A percentile compares a stretch with the other conserved stretches of the same genome.
Evolutionary conservation across 2,797 vertebrate species (phyloP).

Genomic region (Lepilemur septentrionalis): DNA sequence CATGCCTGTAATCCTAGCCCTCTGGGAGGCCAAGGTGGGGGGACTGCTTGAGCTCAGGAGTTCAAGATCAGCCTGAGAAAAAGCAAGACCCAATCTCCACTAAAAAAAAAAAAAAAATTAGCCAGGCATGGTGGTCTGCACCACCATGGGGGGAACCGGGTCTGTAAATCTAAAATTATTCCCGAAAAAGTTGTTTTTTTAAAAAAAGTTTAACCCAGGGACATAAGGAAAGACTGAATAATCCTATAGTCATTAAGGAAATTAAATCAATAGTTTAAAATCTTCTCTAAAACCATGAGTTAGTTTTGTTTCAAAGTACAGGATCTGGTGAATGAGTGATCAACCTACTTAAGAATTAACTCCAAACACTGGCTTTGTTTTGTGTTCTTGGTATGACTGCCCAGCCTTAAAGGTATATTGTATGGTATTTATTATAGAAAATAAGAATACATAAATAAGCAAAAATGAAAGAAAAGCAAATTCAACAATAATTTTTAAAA

Average conservation of each 20-base stretch:
- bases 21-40: no score
- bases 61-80: no score
- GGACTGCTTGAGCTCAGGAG: no score
- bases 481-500: neutral
- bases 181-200: neutral
- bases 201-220: neutral
- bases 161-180: neutral
- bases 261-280: neutral
- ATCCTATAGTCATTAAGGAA: neutral
- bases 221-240: neutral
- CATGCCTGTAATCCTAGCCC: no score
- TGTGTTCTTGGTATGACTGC: neutral
- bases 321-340: neutral
- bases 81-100: no score
- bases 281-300: neutral
- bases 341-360: neutral
- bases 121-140: no score
- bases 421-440: neutral
- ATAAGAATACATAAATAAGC: neutral
- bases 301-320: neutral
- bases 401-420: neutral
- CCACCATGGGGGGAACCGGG: neutral
- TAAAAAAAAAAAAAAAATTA: no score
- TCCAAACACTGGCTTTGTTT: neutral
- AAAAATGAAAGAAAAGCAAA: neutral